Base-by-base conservation (phyloP, 2,888 invertebrate species). In the Tyria jacobaeae region DNA sequence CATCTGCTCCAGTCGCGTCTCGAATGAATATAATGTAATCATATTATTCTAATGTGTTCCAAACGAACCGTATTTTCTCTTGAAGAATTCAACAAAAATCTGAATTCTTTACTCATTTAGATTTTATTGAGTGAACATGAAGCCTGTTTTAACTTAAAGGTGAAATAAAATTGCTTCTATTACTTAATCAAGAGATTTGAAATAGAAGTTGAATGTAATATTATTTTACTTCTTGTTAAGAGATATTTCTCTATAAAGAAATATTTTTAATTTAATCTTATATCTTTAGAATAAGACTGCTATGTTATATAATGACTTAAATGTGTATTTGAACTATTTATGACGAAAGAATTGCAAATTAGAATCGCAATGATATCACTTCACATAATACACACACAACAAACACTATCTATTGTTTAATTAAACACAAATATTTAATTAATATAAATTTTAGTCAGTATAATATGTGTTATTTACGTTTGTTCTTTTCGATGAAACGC, bases 31-130 rank as follows among this genome's bases (percentile, higher is more conserved):
- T 68, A 71, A 73, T 74, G 57, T 80, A 76, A 76, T 80, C 74
- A 72, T 79, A 76, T 71, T 78, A 80, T 78, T 78, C 71, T 75
- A 82, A 82, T 79, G 72, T 56, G 44, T 65, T 66, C 59, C 49
- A 65, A 70, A 60, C 63, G 62, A 71, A 66, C 49, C 60, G 64
- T 63, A 59, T 70, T 66, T 68, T 70, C 57, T 47, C 49, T 64
- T 50, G 55, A 67, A 63, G 64, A 66, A 73, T 73, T 77, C 66
- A 56, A 71, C 60, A 65, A 65, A 68, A 66, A 64, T 73, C 64
- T 53, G 57, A 51, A 67, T 66, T 64, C 49, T 62, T 63, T 57
- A 47, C 56, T 69, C 49, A 70, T 76, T 66, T 54, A 54, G 61
- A 53, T 63, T 72, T 70, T 77, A 76, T 75, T 66, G 63, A 7